A percentile compares a stretch with the other conserved stretches of the same genome.
Evolutionary conservation across 2,797 vertebrate species (phyloP).

Genomic region (Sibirionetta formosa): DNA sequence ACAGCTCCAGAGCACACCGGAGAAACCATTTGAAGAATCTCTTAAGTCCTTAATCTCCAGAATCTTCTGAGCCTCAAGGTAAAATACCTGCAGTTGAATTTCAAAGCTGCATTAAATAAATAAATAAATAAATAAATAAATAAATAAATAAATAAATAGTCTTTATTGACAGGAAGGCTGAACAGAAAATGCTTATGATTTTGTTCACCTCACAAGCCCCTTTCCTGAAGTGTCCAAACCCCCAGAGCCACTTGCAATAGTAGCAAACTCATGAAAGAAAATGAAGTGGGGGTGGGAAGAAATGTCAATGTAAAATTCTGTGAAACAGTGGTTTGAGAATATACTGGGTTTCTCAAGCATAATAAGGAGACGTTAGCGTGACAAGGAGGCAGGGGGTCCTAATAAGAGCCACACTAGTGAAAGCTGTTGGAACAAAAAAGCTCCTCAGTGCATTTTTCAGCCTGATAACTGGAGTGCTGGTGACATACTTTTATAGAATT

Average conservation of each 20-base stretch:
- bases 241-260: neutral
- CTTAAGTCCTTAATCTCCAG: neutral
- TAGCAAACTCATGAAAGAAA: neutral
- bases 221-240: neutral
- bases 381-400: neutral
- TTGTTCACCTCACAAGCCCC: neutral
- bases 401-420: neutral
- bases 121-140: neutral
- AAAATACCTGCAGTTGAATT: neutral
- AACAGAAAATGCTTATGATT: neutral
- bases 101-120: neutral
- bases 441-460: neutral
- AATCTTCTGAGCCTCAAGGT: neutral
- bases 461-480: neutral
- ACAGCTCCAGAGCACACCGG: neutral
- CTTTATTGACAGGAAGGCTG: neutral
- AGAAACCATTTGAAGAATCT: neutral
- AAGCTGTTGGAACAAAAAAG: neutral
- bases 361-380: neutral
- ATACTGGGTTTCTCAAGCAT: neutral
- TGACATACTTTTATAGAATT: neutral
- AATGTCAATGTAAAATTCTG: neutral
- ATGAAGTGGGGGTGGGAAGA: neutral
- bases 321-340: neutral
- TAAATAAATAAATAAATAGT: neutral